These are phyloP conservation scores for Tinea trinotella DNA, from an alignment of 2,888 invertebrate genomes.

Conservation along the genomic window DNA sequence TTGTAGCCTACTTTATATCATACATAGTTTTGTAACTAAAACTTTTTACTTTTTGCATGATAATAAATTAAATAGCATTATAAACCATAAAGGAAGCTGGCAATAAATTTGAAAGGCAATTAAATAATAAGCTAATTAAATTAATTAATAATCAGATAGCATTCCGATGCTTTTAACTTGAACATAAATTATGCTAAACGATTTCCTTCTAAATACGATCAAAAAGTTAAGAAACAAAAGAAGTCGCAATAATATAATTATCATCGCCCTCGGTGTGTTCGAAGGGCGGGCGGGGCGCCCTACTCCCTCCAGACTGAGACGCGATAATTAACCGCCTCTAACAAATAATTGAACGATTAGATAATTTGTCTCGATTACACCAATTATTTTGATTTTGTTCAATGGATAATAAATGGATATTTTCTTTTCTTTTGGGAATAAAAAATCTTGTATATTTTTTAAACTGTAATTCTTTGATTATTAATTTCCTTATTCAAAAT, in stretches of 20 bases:
- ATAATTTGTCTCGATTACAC: slow-evolving; percentile 31
- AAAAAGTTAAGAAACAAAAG: slow-evolving; percentile 11
- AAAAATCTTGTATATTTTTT: too few species aligned
- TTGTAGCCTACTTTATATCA: slow-evolving; percentile 12
- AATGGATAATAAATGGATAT: background rate
- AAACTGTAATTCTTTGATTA: too few species aligned
- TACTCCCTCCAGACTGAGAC: background rate
- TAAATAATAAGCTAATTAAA: too few species aligned
- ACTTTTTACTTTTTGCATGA: background rate
- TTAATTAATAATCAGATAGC: background rate
- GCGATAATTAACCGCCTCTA: slow-evolving; percentile 25
- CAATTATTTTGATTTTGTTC: background rate
- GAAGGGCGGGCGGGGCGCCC: slow-evolving; percentile 12
- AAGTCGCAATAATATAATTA: slow-evolving; percentile 9
- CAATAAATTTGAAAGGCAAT: too few species aligned
- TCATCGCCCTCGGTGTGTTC: slow-evolving; percentile 6
- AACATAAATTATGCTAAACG: background rate
- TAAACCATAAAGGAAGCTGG: too few species aligned
- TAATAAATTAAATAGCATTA: background rate
- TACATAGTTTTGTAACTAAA: background rate
- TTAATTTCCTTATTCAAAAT: too few species aligned
- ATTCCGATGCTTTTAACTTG: background rate
- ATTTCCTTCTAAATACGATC: background rate
- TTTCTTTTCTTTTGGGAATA: background rate
- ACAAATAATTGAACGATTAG: slow-evolving; percentile 37